Conservation (phyloP, 2,797 vertebrate genomes). For the Alca torda region DNA sequence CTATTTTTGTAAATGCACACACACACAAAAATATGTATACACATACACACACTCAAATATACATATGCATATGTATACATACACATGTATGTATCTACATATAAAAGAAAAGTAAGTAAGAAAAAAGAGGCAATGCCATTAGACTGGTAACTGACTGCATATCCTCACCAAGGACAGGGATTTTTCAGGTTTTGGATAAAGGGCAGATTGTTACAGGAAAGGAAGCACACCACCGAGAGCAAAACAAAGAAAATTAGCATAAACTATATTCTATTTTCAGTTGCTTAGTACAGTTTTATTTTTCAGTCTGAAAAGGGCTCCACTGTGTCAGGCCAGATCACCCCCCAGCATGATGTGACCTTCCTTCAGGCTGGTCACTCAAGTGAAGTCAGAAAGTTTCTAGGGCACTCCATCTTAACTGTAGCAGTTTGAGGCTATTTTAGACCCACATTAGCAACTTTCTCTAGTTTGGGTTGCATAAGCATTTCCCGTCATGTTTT, state of each 20-base stretch:
- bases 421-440: not conserved
- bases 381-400: conserved; percentile 41
- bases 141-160: not conserved
- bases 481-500: not conserved
- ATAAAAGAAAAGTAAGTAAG: not conserved
- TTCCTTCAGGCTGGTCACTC: conserved; percentile 56
- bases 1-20: not conserved
- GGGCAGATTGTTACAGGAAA: not conserved
- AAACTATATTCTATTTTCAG: not conserved
- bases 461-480: not conserved
- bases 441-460: not conserved
- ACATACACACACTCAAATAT: not conserved
- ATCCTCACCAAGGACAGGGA: not conserved
- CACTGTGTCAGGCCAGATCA: not conserved
- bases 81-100: not conserved
- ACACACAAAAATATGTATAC: not conserved
- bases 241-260: not conserved
- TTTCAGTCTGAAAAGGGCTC: conserved; percentile 17
- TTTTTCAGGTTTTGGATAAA: not conserved
- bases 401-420: not conserved
- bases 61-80: not conserved
- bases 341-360: conserved; percentile 41
- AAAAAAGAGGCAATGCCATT: not conserved
- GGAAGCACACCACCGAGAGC: not conserved
- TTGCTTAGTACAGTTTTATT: not conserved